phyloP scores from a whole-genome alignment of 2,797 vertebrate species.

The Urosaurus nigricauda region DNA sequence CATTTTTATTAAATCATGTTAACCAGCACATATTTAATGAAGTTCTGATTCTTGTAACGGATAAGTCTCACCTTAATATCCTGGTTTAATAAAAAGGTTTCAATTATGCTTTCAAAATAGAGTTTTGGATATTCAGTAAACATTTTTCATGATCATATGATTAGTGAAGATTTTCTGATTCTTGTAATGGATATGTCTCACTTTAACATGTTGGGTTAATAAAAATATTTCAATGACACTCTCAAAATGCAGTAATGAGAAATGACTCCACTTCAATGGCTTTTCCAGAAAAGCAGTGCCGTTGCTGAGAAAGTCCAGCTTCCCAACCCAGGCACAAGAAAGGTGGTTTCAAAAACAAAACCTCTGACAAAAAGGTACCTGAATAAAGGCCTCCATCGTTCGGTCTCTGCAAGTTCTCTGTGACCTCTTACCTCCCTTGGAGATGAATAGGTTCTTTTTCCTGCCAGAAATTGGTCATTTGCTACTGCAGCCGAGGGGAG shows the following conservation, averaged over 20 bases:
- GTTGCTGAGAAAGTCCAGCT: neutral
- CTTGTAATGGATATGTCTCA: neutral
- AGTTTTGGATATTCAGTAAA: neutral
- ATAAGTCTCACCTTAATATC: neutral
- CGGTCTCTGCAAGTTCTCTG: neutral
- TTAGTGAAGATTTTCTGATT: neutral
- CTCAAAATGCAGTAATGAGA: neutral
- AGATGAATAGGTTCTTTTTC: constrained; percentile 16
- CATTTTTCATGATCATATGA: neutral
- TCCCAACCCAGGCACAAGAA: neutral
- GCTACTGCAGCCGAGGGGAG: constrained; percentile 6
- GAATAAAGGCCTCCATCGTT: neutral
- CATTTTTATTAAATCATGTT: too few relatives aligned
- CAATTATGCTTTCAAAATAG: neutral
- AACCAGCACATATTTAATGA: neutral
- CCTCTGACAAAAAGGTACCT: neutral
- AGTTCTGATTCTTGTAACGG: neutral
- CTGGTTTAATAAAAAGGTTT: neutral
- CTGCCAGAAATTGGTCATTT: constrained; percentile 24
- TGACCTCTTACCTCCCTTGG: constrained; percentile 12
- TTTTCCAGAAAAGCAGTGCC: neutral
- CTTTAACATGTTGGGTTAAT: neutral
- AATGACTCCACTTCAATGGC: too few relatives aligned
- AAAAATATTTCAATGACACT: neutral
- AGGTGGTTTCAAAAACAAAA: neutral